Percentiles rank a stretch among this genome's conserved stretches.
Conservation (phyloP, 2,888 invertebrate genomes). For the Amphipoea lucens region DNA sequence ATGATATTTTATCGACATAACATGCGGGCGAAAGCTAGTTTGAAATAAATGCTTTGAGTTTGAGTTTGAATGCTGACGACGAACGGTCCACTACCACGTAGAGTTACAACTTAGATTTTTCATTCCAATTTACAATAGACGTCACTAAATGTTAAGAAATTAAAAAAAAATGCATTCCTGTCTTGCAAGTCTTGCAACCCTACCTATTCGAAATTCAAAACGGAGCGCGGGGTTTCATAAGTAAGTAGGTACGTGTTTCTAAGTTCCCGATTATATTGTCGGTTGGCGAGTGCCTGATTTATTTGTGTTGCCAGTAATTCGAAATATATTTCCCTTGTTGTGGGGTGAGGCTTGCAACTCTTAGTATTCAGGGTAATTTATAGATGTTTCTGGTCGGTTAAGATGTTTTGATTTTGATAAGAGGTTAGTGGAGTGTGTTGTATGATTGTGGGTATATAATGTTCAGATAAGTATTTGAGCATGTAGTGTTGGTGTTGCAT, state of each 20-base stretch:
- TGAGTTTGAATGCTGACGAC: background rate
- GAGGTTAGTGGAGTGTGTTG: slow-evolving; percentile 35
- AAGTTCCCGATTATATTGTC: slow-evolving; percentile 75
- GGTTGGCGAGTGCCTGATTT: slow-evolving; percentile 74
- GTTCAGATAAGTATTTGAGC: slow-evolving; percentile 8
- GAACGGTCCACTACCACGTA: background rate
- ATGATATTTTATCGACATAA: too few relatives aligned
- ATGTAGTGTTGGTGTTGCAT: background rate
- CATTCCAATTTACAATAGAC: background rate
- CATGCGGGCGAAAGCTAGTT: too few relatives aligned
- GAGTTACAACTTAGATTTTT: too few relatives aligned
- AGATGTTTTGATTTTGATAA: slow-evolving; percentile 65
- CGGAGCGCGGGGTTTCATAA: slow-evolving; percentile 73
- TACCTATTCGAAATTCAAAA: slow-evolving; percentile 73
- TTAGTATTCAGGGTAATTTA: slow-evolving; percentile 68
- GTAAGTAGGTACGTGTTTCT: slow-evolving; percentile 78
- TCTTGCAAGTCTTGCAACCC: slow-evolving; percentile 64
- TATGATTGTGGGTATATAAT: background rate
- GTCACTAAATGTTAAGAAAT: background rate
- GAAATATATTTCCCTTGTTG: slow-evolving; percentile 75
- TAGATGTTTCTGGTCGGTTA: slow-evolving; percentile 62
- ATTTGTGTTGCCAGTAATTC: slow-evolving; percentile 76
- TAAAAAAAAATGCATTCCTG: background rate
- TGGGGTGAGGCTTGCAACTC: slow-evolving; percentile 66
- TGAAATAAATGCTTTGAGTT: background rate